Percentiles rank a stretch among this genome's conserved stretches.
Conservation (phyloP, 1,140 invertebrate species). For the Ptiloglossa arizonensis region DNA sequence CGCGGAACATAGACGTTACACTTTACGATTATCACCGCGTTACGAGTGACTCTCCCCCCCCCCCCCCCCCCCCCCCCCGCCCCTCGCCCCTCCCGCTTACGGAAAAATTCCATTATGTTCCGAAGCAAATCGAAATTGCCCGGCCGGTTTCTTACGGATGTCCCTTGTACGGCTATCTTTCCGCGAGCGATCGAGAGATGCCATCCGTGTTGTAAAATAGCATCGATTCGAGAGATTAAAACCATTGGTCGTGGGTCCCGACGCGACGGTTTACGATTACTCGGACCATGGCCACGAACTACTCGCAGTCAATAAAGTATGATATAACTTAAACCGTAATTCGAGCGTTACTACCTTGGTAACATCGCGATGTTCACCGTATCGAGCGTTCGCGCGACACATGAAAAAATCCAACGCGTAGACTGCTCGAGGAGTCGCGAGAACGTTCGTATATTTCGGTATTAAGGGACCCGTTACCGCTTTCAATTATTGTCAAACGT, state of each 20-base stretch:
- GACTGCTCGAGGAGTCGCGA: not conserved
- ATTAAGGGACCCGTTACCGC: not conserved
- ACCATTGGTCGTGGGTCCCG: too few relatives aligned
- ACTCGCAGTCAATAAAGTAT: constrained; percentile 16
- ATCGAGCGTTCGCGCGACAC: not conserved
- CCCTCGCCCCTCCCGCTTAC: too few relatives aligned
- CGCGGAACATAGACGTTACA: not conserved
- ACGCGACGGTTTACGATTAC: too few relatives aligned
- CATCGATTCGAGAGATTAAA: not conserved
- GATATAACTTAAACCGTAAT: not conserved
- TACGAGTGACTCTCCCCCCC: not conserved
- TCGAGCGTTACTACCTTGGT: not conserved
- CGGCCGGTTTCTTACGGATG: too few relatives aligned
- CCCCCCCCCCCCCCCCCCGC: too few relatives aligned
- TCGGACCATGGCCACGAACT: too few relatives aligned
- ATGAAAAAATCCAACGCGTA: not conserved
- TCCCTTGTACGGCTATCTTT: too few relatives aligned
- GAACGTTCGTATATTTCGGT: not conserved
- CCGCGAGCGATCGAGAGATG: too few relatives aligned
- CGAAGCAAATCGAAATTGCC: too few relatives aligned
- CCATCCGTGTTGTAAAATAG: not conserved
- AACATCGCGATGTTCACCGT: not conserved
- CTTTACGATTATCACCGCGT: constrained; percentile 15
- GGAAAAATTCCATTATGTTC: too few relatives aligned
- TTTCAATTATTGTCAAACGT: constrained; percentile 3